These are phyloP conservation scores for Chloromyia formosa DNA, from an alignment of 2,888 invertebrate genomes.

Conservation along the genomic window DNA sequence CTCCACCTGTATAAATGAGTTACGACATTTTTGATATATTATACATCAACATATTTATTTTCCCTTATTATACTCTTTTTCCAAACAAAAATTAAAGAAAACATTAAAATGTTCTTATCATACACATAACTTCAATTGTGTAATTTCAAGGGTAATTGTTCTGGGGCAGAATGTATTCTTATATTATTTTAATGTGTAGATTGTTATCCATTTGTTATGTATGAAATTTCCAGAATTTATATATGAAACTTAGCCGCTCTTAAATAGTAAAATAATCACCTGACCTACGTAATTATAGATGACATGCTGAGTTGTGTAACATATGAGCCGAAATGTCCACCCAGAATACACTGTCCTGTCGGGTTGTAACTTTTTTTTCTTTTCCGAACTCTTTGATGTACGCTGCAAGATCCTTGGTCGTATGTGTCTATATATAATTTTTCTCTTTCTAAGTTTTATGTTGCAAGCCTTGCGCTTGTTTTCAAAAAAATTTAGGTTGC, in stretches of 20 bases:
- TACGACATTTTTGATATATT: no score
- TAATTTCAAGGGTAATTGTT: no score
- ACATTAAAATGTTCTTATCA: no score
- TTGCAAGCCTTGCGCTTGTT: no score
- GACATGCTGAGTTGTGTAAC: conserved; percentile 98
- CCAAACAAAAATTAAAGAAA: no score
- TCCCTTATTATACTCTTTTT: no score
- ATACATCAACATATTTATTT: no score
- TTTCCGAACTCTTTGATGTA: conserved; percentile 99
- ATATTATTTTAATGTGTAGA: not conserved
- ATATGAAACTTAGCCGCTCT: conserved; percentile 87
- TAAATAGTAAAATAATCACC: conserved; percentile 98
- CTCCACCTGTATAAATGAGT: no score
- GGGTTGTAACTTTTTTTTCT: conserved; percentile 99
- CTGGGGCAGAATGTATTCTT: not conserved
- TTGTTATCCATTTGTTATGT: not conserved
- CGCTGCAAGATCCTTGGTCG: conserved; percentile 98
- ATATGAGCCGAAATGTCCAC: conserved; percentile 98
- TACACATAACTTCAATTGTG: no score
- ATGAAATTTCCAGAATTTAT: conserved; percentile 8
- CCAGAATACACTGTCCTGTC: conserved; percentile 99
- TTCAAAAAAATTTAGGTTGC: no score
- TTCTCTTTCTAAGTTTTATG: no score
- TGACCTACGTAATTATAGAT: conserved; percentile 99
- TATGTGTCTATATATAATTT: no score